Evolutionary conservation across 2,888 invertebrate genomes (phyloP), one percentile per base, ranked within the genome.

Genomic region (Conomelus anceps): DNA sequence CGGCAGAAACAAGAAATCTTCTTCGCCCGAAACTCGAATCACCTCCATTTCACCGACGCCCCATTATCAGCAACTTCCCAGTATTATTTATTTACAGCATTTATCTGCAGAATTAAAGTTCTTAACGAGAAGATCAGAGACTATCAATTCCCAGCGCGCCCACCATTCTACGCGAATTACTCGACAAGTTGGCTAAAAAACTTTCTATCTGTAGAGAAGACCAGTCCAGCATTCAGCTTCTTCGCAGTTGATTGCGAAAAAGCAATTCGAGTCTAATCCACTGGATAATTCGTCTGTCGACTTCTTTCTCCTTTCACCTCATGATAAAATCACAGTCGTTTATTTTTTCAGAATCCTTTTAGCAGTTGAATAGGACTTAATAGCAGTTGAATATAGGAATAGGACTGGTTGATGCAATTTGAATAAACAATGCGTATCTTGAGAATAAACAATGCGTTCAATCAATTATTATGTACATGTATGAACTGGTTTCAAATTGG

Each of bases 61-160:
- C 86, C 86, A 86, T 86, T 86, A 86, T 86, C 86, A 86, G 26
- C 29, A 86, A 86, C 29, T 86, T 86, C 23, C 86, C 23, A 24
- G 17, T 24, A 26, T 86, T 86, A 86, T 86, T 86, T 86, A 86
- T 86, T 86, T 86, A 86, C 86, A 24, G 86, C 86, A 86, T 86
- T 86, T 86, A 86, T 86, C 86, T 86, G 29, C 86, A 22, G 86
- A 86, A 86, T 86, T 86, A 86, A 86, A 86, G 86, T 86, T 86
- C 29, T 86, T 86, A 26, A 86, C 24, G 26, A 86, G 29, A 86
- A 24, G 86, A 29, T 26, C 24, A 26, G 26, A 23, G 24, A 22
- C 86, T 22, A 86, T 86, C 86, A 86, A 86, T 86, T 86, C 86
- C 26, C 86, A 26, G 63, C 6, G 63, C 63, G n/a, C n/a, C 63